Base-by-base conservation (phyloP, 2,888 invertebrate genomes). In the Achlya flavicornis region DNA sequence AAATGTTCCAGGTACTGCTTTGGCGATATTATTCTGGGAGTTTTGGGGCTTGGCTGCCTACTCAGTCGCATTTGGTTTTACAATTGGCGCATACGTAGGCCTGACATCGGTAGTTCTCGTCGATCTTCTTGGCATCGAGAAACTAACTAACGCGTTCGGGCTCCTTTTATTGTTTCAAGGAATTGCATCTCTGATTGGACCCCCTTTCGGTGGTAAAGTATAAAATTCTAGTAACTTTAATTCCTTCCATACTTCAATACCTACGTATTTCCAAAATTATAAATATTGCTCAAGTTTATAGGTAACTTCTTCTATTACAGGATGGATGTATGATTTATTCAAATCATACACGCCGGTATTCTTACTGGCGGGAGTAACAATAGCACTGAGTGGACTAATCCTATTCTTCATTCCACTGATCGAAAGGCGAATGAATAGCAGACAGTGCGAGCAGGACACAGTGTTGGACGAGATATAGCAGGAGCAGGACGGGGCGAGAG, bases 41-140 rank as follows among this genome's bases (percentile, higher is more conserved):
- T 98, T 97, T 87, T 90, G 94, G 79, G 94, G 96, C 10, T 94
- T 99, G 77, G 95, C 96, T 26, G 78, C 97, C 63, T 99, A 98
- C 88, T 96, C 97, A 33, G 94, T 95, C 46, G 94, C 96, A 11
- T 99, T 97, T 85, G 99, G 99, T 63, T 97, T 98, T 81, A 97
- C 98, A 19, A 97, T 98, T 79, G 98, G 99, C 73, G 98, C 98
- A 66, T 99, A 99, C 87, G 98, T 99, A 61, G 98, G 98, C n/a
- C 94, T 99, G 62, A 99, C 99, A 4, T 98, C 98, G 32, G 98
- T 99, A 63, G 98, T 99, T 71, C 95, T 99, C 66, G 99, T 99
- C 35, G 99, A 99, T 89, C 95, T 99, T 57, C 93, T 99, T 63
- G 98, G 98, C n/a, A 92, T 99, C 72, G 98, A 98, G 72, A 97